phyloP scores from a whole-genome alignment of 2,888 invertebrate species.

The Nipponacmea schrenckii region DNA sequence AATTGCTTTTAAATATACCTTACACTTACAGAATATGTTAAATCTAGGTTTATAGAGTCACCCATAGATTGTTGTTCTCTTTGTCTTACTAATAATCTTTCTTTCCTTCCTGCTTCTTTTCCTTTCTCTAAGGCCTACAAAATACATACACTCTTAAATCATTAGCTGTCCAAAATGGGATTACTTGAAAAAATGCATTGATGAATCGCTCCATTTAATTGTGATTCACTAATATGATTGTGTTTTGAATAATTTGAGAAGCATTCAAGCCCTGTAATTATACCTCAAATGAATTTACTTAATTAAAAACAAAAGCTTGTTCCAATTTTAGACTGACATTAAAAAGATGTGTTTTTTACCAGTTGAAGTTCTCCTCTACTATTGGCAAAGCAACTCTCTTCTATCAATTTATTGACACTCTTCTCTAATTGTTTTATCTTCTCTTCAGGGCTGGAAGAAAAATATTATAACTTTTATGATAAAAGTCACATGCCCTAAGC shows the following conservation, averaged over 20 bases:
- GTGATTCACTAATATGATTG: no score
- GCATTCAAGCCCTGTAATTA: no score
- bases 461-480: neutral
- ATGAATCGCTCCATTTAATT: no score
- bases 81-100: slow-evolving; percentile 86
- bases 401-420: slow-evolving; percentile 88
- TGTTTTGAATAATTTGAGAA: no score
- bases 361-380: slow-evolving; percentile 74
- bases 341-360: slow-evolving; percentile 45
- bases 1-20: no score
- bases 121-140: slow-evolving; percentile 85
- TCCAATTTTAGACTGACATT: no score
- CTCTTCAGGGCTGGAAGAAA: slow-evolving; percentile 81
- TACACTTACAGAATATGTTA: slow-evolving; percentile 86
- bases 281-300: no score
- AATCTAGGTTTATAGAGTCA: slow-evolving; percentile 92
- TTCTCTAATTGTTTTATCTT: slow-evolving; percentile 89
- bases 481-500: no score
- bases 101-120: slow-evolving; percentile 94
- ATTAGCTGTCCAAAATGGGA: no score
- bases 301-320: no score
- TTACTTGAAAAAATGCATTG: no score
- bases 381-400: slow-evolving; percentile 85
- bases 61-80: slow-evolving; percentile 88
- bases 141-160: slow-evolving; percentile 8